Evolutionary conservation across 2,797 vertebrate genomes (phyloP).

Genomic region (Pseudopleuronectes americanus): DNA sequence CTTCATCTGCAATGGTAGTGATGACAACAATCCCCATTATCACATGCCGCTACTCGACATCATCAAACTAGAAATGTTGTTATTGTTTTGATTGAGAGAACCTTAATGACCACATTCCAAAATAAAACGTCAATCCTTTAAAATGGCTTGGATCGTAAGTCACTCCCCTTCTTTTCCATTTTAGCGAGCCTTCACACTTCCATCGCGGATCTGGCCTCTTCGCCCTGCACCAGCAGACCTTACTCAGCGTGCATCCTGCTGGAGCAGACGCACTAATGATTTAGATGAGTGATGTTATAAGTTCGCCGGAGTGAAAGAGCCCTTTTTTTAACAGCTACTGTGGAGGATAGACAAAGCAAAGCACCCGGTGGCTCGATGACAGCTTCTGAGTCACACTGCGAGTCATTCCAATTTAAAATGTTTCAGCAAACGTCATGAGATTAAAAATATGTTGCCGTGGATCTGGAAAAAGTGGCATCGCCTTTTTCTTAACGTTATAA

Average conservation of each 20-base stretch:
- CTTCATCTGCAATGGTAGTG: no score
- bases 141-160: conserved; percentile 40
- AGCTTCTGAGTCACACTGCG: conserved; percentile 18
- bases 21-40: no score
- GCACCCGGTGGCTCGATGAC: conserved; percentile 34
- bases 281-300: conserved; percentile 78
- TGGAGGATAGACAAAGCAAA: conserved; percentile 74
- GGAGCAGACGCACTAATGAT: conserved; percentile 77
- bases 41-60: no score
- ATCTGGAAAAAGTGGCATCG: no score
- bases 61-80: no score
- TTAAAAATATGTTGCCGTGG: neutral
- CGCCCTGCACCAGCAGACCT: conserved; percentile 60
- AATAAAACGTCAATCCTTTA: neutral
- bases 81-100: no score
- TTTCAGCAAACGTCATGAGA: conserved; percentile 24
- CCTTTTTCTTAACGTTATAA: no score
- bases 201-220: conserved; percentile 14
- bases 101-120: neutral
- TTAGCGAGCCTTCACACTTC: conserved; percentile 19
- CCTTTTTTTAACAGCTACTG: conserved; percentile 75
- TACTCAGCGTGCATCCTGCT: conserved; percentile 78
- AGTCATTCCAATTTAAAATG: conserved; percentile 12
- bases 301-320: conserved; percentile 57
- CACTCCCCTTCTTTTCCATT: conserved; percentile 48